Percentiles rank a stretch among this genome's conserved stretches.
These are phyloP conservation scores for Melanogrammus aeglefinus DNA, from an alignment of 2,797 vertebrate genomes.

Conservation along the genomic window DNA sequence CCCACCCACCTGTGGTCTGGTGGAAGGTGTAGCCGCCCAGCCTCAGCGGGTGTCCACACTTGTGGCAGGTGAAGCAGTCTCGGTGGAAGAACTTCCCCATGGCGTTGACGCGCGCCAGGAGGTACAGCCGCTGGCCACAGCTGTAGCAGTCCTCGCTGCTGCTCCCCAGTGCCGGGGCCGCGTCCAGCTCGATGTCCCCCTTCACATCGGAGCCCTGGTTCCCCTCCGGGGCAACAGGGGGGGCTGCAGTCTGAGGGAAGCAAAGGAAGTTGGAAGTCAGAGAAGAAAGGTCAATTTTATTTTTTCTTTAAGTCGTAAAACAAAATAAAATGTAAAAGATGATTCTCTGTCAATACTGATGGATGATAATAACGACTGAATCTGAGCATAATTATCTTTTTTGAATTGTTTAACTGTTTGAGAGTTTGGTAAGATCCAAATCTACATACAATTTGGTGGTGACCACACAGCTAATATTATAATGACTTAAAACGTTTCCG, in stretches of 20 bases:
- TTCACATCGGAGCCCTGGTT: not conserved
- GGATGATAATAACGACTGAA: not conserved
- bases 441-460: not conserved
- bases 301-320: too few species aligned
- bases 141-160: constrained; percentile 84
- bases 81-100: constrained; percentile 91
- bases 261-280: too few species aligned
- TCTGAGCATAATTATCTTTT: not conserved
- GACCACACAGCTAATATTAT: too few species aligned
- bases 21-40: constrained; percentile 82
- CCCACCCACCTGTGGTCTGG: constrained; percentile 74
- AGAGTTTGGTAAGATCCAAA: not conserved
- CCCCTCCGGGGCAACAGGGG: constrained; percentile 32
- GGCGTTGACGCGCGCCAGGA: constrained; percentile 84
- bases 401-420: not conserved
- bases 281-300: too few species aligned
- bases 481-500: too few species aligned
- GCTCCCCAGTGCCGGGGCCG: not conserved
- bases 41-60: constrained; percentile 80
- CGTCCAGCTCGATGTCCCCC: constrained; percentile 12
- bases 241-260: constrained; percentile 31
- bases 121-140: constrained; percentile 80
- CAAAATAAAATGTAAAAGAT: too few species aligned
- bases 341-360: too few species aligned
- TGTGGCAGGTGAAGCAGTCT: constrained; percentile 84